Conservation (phyloP, 2,888 invertebrate species). For the Dascillus cervinus region DNA sequence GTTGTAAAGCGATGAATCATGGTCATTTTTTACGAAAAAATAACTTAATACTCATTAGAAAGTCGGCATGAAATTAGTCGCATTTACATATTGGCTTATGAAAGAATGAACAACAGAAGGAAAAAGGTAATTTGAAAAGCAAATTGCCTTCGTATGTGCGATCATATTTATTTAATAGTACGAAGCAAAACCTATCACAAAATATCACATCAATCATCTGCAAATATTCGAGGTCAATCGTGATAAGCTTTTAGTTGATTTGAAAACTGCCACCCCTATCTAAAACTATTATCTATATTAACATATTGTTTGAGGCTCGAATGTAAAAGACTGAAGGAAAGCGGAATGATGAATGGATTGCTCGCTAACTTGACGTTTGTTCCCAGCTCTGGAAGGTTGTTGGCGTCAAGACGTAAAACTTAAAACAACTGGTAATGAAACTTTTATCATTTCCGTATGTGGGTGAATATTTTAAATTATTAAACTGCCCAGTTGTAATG, state of each 20-base stretch:
- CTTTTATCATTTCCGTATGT: too few species aligned
- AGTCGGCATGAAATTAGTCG: too few species aligned
- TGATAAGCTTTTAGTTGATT: conserved; percentile 7
- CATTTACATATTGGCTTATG: conserved; percentile 6
- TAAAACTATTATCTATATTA: conserved; percentile 6
- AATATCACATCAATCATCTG: conserved; percentile 9
- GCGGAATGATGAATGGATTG: conserved; percentile 6
- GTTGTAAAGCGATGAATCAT: too few species aligned
- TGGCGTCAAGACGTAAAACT: conserved; percentile 1
- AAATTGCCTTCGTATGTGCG: conserved; percentile 7
- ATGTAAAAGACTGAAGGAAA: background rate
- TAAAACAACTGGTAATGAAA: conserved; percentile 5
- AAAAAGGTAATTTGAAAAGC: conserved; percentile 8
- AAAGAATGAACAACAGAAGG: too few species aligned
- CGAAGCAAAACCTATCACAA: conserved; percentile 10
- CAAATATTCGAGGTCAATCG: conserved; percentile 7
- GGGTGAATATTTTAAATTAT: too few species aligned
- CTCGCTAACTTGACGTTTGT: conserved; percentile 3
- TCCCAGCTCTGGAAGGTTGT: conserved; percentile 4
- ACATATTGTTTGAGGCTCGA: conserved; percentile 5
- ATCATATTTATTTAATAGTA: conserved; percentile 5
- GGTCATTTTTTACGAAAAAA: too few species aligned
- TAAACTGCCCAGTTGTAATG: too few species aligned
- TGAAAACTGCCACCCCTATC: conserved; percentile 6
- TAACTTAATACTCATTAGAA: too few species aligned